Percentiles rank a stretch among this genome's conserved stretches.
These are phyloP conservation scores for Galerucella pusilla DNA, from an alignment of 2,888 invertebrate species.

Conservation along the genomic window DNA sequence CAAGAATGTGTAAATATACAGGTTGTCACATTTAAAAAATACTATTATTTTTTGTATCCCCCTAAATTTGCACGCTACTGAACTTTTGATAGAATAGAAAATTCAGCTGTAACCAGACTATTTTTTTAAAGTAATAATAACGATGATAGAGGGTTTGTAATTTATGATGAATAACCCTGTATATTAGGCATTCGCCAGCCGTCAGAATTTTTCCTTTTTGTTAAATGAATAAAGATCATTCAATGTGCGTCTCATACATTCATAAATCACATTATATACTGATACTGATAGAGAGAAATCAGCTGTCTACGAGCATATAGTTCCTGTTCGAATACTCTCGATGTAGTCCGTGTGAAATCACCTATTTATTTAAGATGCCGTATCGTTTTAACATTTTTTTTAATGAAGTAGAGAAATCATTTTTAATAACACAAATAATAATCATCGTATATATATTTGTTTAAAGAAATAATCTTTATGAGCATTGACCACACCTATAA, in stretches of 20 bases:
- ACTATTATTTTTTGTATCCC: no score
- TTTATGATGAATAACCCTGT: no score
- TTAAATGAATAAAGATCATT: constrained; percentile 1
- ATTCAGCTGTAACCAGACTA: no score
- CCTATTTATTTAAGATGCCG: constrained; percentile 14
- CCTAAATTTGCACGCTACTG: no score
- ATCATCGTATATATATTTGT: not conserved
- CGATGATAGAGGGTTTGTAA: no score
- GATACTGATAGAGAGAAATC: constrained; percentile 11
- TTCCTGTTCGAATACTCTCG: constrained; percentile 11
- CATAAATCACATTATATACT: not conserved
- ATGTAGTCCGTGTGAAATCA: constrained; percentile 13
- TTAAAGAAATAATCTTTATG: not conserved
- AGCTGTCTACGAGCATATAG: not conserved
- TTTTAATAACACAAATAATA: constrained; percentile 10
- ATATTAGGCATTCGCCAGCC: not conserved
- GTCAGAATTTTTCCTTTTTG: not conserved
- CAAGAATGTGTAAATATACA: no score
- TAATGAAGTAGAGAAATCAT: constrained; percentile 18
- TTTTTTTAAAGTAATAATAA: no score
- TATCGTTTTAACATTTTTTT: constrained; percentile 12
- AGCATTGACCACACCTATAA: not conserved
- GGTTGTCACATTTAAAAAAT: no score
- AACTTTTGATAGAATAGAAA: no score
- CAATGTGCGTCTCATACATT: not conserved